Evolutionary conservation across 2,888 invertebrate species (phyloP).

Genomic region (Athalia circularis): DNA sequence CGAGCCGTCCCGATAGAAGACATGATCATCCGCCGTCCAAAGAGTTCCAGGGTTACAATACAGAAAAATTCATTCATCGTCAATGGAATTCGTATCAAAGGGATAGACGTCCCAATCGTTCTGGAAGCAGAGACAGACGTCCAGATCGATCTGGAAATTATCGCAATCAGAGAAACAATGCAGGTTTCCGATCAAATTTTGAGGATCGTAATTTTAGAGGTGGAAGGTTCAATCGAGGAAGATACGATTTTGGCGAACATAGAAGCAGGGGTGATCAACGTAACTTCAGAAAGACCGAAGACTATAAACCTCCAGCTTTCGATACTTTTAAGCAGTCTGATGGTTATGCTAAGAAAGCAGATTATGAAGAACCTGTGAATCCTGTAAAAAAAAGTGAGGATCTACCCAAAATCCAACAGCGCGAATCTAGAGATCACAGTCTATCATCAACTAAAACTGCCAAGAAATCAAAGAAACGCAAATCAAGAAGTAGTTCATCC

Average conservation of each 20-base stretch:
- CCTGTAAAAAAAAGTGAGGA: not conserved
- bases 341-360: no score
- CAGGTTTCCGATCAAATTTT: not conserved
- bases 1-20: not conserved
- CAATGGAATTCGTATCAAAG: not conserved
- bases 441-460: not conserved
- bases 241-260: not conserved
- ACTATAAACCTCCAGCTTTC: not conserved
- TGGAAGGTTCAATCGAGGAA: not conserved
- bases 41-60: not conserved
- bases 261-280: constrained; percentile 24
- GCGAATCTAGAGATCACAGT: not conserved
- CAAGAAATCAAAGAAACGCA: constrained; percentile 37
- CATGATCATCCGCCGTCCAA: not conserved
- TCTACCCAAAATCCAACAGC: not conserved
- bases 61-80: not conserved
- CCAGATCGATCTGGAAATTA: not conserved
- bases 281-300: constrained; percentile 8
- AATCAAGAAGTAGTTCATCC: not conserved
- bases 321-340: no score
- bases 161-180: not conserved
- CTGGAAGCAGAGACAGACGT: not conserved
- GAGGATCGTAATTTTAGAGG: not conserved
- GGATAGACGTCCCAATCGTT: not conserved
- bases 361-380: not conserved